Percentiles rank a stretch among this genome's conserved stretches.
phyloP scores from a whole-genome alignment of 2,888 invertebrate genomes.

The Epinotia brunnichana region DNA sequence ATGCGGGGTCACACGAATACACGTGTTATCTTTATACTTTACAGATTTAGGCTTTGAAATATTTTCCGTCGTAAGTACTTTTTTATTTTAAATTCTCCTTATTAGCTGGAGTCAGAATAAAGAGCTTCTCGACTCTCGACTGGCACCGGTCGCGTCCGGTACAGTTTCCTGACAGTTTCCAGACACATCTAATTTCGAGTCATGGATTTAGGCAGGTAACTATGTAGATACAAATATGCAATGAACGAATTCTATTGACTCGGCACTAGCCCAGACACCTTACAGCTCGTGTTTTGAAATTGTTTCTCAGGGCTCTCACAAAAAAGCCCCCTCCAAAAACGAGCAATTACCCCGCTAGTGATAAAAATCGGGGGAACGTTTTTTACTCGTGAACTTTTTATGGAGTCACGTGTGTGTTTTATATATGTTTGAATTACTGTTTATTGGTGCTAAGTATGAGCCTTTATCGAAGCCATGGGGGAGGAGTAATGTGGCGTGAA shows the following conservation, averaged over 20 bases:
- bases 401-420: slow-evolving; percentile 44
- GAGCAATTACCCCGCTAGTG: slow-evolving; percentile 55
- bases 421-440: slow-evolving; percentile 33
- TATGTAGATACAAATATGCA: not conserved
- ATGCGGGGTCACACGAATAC: too few relatives aligned
- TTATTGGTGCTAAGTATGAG: slow-evolving; percentile 25
- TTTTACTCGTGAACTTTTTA: slow-evolving; percentile 55
- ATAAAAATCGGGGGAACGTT: slow-evolving; percentile 61
- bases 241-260: not conserved
- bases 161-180: too few relatives aligned
- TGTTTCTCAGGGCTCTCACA: slow-evolving; percentile 55
- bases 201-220: not conserved
- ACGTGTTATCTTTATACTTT: too few relatives aligned
- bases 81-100: too few relatives aligned
- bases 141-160: too few relatives aligned
- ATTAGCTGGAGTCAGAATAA: too few relatives aligned
- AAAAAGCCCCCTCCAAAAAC: slow-evolving; percentile 61
- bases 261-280: slow-evolving; percentile 51
- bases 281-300: slow-evolving; percentile 56
- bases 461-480: not conserved
- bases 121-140: too few relatives aligned
- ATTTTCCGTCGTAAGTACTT: too few relatives aligned
- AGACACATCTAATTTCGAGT: too few relatives aligned
- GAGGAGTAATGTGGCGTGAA: not conserved
- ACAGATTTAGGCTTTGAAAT: too few relatives aligned